Base-by-base conservation (phyloP, 1,140 invertebrate species). In the Apis laboriosa region DNA sequence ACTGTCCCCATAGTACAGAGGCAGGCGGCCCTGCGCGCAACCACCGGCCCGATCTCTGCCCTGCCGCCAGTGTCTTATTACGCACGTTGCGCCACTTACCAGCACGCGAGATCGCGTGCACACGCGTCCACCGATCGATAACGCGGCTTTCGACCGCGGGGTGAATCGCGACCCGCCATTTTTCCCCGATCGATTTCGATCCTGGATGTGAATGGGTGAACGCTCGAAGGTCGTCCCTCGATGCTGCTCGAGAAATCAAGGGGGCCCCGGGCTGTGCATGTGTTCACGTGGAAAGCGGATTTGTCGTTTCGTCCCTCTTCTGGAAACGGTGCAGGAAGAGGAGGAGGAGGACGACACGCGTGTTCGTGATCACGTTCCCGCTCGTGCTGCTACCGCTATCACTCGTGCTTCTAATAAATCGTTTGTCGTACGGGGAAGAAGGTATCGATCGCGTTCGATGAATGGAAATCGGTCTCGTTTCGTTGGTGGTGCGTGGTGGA, bases 61-160 rank as follows among this genome's bases (percentile, higher is more conserved):
- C 70, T 55, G 53, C 55, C 84, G 53, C 55, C 84, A 86, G 81
- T 80, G 72, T 83, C 84, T 86, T 84, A 80, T 86, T 86, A 84
- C 84, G 55, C 81, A 83, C 81, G 81, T 68, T 77, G 74, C 80
- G 67, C 56, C 80, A 77, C 84, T 85, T 85, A 85, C 24, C 53
- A 43, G 74, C 75, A 71, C 67, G 71, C 77, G 64, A 17, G 71
- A 34, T 43, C n/a, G 66, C 43, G 66, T 60, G 61, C 24, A 63
- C 64, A 67, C 79, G 80, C 79, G 60, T 73, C 63, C 70, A 58
- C 58, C 15, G 9, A 4, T 9, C 51, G 68, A 78, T 66, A 78
- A 78, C 73, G 34, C 58, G 53, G 51, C 24, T 13, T 11, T 21
- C 34, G 34, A 17, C 43, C 34, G 66, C 15, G 56, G 61, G 55